These are phyloP conservation scores for Lagopus muta DNA, from an alignment of 2,113 vertebrate genomes.

Conservation along the genomic window DNA sequence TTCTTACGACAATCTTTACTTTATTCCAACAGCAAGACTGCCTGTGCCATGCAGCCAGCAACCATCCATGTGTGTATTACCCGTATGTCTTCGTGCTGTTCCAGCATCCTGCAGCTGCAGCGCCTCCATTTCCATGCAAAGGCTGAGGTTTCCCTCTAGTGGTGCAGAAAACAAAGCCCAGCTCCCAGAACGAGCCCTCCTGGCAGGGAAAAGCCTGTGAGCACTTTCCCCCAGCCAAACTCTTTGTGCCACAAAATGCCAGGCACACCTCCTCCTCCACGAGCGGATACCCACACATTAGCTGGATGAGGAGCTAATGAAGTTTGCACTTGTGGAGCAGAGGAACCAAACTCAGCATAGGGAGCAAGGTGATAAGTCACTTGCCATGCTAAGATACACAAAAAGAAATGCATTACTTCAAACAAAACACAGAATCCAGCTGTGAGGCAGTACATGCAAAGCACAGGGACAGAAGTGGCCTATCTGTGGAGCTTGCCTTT, in stretches of 20 bases:
- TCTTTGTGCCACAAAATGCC: background rate
- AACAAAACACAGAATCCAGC: background rate
- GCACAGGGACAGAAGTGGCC: background rate
- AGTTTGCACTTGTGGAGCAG: background rate
- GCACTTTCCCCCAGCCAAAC: background rate
- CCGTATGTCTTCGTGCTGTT: background rate
- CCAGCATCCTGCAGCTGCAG: background rate
- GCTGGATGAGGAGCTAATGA: background rate
- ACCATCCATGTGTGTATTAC: background rate
- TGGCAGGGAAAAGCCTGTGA: constrained; percentile 8
- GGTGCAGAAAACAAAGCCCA: constrained; percentile 63
- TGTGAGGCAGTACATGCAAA: background rate
- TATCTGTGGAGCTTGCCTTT: rapidly evolving
- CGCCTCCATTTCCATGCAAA: background rate
- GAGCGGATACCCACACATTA: background rate
- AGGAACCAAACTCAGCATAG: background rate
- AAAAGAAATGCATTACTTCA: background rate
- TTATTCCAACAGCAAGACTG: rapidly evolving
- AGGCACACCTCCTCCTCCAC: background rate
- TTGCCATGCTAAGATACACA: background rate
- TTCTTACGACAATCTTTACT: background rate
- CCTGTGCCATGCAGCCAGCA: background rate
- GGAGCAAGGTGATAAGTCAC: background rate
- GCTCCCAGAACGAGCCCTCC: background rate
- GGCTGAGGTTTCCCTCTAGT: constrained; percentile 75